Evolutionary conservation across 2,888 invertebrate species (phyloP).

Genomic region (Terebella lapidaria): DNA sequence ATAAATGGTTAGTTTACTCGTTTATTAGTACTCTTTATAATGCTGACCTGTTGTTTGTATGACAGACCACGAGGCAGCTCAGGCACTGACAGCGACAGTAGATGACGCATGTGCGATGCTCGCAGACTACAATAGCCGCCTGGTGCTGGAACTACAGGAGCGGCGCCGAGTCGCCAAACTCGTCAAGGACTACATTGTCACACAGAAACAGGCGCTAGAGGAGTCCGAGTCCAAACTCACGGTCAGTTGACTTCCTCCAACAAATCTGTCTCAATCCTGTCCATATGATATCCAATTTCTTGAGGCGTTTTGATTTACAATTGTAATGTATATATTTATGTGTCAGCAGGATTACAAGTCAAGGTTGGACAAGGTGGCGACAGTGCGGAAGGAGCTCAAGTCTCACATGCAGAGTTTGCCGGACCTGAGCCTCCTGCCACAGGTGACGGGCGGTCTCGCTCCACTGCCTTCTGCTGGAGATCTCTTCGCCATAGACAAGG

Average conservation of each 20-base stretch:
- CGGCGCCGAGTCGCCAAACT: conserved; percentile 65
- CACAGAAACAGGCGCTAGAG: conserved; percentile 77
- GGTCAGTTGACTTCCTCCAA: conserved; percentile 57
- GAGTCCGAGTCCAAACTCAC: conserved; percentile 83
- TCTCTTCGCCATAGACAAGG: conserved; percentile 61
- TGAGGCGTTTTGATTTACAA: not conserved
- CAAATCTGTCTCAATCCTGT: not conserved
- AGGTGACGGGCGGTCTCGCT: conserved; percentile 85
- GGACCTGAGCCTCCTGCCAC: conserved; percentile 84
- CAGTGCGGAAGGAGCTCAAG: conserved; percentile 81
- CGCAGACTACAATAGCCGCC: conserved; percentile 81
- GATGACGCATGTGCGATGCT: conserved; percentile 82
- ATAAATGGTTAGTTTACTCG: too few species aligned
- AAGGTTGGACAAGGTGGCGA: conserved; percentile 79
- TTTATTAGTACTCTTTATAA: too few species aligned
- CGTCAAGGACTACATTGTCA: conserved; percentile 76
- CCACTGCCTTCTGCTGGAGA: conserved; percentile 94
- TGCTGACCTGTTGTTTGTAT: too few species aligned
- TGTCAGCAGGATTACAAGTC: conserved; percentile 81
- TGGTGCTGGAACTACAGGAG: conserved; percentile 84
- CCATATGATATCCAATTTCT: not conserved
- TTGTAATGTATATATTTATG: not conserved
- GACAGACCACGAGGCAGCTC: conserved; percentile 50
- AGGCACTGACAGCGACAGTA: conserved; percentile 74
- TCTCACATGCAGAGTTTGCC: conserved; percentile 90